A percentile compares a stretch with the other conserved stretches of the same genome.
phyloP scores from a whole-genome alignment of 2,888 invertebrate species.

The Panopea generosa region DNA sequence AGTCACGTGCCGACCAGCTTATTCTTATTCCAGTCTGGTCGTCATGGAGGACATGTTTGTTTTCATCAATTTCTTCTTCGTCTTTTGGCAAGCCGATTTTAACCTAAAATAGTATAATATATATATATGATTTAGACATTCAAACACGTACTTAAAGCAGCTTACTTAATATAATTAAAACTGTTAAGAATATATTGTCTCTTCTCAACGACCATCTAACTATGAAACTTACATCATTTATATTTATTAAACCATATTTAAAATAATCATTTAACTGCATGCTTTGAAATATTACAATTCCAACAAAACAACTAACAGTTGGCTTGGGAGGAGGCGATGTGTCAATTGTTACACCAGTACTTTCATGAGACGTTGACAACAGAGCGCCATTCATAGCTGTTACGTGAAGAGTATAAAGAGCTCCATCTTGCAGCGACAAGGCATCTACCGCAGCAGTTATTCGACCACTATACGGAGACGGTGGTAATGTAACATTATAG shows the following conservation, averaged over 20 bases:
- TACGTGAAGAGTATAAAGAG: conserved; percentile 65
- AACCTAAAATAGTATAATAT: conserved; percentile 38
- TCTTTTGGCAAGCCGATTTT: conserved; percentile 59
- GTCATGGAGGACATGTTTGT: conserved; percentile 60
- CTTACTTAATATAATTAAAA: no score
- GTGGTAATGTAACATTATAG: conserved; percentile 38
- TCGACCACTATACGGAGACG: conserved; percentile 3
- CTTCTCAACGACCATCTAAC: no score
- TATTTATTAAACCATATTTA: no score
- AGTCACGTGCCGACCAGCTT: conserved; percentile 65
- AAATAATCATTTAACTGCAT: no score
- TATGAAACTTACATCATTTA: no score
- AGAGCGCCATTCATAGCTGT: conserved; percentile 68
- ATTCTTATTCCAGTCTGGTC: conserved; percentile 64
- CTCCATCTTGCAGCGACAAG: conserved; percentile 60
- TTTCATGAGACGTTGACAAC: conserved; percentile 66
- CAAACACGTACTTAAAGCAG: no score
- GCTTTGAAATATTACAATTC: no score
- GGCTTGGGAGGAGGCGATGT: conserved; percentile 65
- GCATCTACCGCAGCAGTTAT: conserved; percentile 24
- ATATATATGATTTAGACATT: no score
- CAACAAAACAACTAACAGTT: no score
- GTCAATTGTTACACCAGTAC: conserved; percentile 70
- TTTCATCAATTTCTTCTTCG: conserved; percentile 68
- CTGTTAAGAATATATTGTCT: background rate